Evolutionary conservation across 2,797 vertebrate genomes (phyloP).

Genomic region (Malacoctenus gilli): DNA sequence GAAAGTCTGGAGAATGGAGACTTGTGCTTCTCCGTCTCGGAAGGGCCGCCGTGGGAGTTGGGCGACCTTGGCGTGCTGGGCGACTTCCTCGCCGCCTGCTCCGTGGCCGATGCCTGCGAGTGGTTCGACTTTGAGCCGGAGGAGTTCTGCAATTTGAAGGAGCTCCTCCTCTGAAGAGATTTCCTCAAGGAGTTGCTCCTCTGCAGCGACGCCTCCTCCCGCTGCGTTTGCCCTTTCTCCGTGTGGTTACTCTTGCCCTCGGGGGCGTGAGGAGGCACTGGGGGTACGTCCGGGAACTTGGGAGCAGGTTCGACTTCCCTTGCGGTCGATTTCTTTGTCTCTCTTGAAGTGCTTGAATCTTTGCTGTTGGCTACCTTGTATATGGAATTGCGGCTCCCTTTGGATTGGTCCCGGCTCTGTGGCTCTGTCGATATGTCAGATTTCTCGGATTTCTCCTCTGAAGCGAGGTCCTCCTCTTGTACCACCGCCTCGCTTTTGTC

Average conservation of each 20-base stretch:
- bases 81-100: slow-evolving; percentile 3
- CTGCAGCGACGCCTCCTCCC: slow-evolving; percentile 33
- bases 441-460: slow-evolving; percentile 18
- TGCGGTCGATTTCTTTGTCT: slow-evolving; percentile 21
- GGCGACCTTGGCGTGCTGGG: slow-evolving; percentile 21
- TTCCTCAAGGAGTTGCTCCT: slow-evolving; percentile 54
- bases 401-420: neutral
- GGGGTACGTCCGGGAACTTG: slow-evolving; percentile 4
- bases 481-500: slow-evolving; percentile 1
- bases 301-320: neutral
- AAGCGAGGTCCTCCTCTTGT: neutral
- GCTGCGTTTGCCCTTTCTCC: slow-evolving; percentile 22
- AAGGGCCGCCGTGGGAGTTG: neutral
- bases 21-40: slow-evolving; percentile 47
- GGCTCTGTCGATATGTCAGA: neutral
- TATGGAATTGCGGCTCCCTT: neutral
- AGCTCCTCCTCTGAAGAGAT: slow-evolving; percentile 46
- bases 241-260: slow-evolving; percentile 16
- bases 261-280: slow-evolving; percentile 4
- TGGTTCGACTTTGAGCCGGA: slow-evolving; percentile 26
- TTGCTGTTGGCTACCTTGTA: slow-evolving; percentile 1
- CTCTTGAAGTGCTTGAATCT: slow-evolving; percentile 13
- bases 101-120: slow-evolving; percentile 12
- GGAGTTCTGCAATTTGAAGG: slow-evolving; percentile 20
- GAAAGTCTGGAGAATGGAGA: slow-evolving; percentile 36